Evolutionary conservation across 2,888 invertebrate species (phyloP).

Genomic region (Papilio elwesi): DNA sequence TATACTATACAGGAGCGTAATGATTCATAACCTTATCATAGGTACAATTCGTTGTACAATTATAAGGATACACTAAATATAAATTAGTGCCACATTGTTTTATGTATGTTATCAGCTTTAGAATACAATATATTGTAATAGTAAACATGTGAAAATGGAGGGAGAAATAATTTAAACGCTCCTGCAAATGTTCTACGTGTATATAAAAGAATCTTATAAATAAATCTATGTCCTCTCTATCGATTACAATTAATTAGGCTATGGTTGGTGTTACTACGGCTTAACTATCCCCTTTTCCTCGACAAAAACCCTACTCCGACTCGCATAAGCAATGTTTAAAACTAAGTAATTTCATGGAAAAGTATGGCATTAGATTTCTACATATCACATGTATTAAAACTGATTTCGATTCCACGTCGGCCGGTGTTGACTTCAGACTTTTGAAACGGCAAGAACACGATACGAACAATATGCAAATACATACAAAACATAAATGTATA

Average conservation of each 20-base stretch:
- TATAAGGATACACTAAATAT: constrained; percentile 32
- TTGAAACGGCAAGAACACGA: constrained; percentile 38
- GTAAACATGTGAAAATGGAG: constrained; percentile 36
- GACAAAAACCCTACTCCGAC: constrained; percentile 55
- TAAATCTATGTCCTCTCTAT: constrained; percentile 80
- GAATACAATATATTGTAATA: constrained; percentile 31
- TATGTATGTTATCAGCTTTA: constrained; percentile 33
- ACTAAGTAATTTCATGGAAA: constrained; percentile 55
- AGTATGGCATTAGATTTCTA: constrained; percentile 62
- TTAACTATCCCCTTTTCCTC: constrained; percentile 63
- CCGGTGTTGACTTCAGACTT: constrained; percentile 41
- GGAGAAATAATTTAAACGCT: constrained; percentile 46
- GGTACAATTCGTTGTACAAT: constrained; percentile 40
- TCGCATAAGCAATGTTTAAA: constrained; percentile 66
- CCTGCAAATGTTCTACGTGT: constrained; percentile 63
- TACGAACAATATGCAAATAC: constrained; percentile 38
- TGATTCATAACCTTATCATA: constrained; percentile 48
- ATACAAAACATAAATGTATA: constrained; percentile 40
- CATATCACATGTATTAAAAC: constrained; percentile 57
- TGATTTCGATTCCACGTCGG: constrained; percentile 44
- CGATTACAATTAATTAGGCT: constrained; percentile 78
- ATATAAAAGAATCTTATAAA: constrained; percentile 72
- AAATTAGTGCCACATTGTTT: constrained; percentile 35
- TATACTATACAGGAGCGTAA: constrained; percentile 60
- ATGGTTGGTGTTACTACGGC: constrained; percentile 82